Conservation (phyloP, 2,888 invertebrate genomes). For the Napeogenes sylphis region DNA sequence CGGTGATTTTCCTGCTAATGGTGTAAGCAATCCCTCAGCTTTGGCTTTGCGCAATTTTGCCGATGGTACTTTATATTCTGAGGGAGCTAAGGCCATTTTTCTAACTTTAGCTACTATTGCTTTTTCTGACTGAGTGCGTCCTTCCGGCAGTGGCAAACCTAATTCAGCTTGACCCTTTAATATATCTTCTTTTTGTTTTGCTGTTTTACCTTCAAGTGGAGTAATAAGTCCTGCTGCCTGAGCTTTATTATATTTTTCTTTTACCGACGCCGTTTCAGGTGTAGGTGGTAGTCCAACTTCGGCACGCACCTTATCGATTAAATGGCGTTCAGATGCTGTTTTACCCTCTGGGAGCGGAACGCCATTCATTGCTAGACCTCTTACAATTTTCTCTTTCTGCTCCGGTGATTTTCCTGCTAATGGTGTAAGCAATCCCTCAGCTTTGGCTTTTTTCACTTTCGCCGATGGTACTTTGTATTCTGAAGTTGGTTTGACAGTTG, state of each 20-base stretch:
- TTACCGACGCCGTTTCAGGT: constrained; percentile 26
- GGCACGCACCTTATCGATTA: constrained; percentile 25
- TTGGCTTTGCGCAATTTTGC: constrained; percentile 17
- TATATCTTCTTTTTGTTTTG: constrained; percentile 32
- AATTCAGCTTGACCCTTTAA: constrained; percentile 25
- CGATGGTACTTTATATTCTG: constrained; percentile 5
- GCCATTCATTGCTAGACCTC: constrained; percentile 30
- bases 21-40: constrained; percentile 32
- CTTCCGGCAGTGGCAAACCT: constrained; percentile 30
- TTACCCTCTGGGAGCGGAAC: constrained; percentile 30
- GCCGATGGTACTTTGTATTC: constrained; percentile 2
- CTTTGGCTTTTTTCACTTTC: constrained; percentile 35
- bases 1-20: constrained; percentile 34
- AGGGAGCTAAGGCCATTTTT: background rate
- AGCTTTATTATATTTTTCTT: constrained; percentile 32
- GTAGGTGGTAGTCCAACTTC: constrained; percentile 30
- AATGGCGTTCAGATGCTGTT: constrained; percentile 25
- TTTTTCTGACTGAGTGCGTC: constrained; percentile 32
- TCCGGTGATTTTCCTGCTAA: constrained; percentile 33
- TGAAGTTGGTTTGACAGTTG: background rate
- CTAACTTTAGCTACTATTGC: constrained; percentile 26
- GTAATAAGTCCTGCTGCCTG: constrained; percentile 32
- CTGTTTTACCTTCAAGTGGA: constrained; percentile 35
- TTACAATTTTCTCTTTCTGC: constrained; percentile 38
- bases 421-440: constrained; percentile 34